phyloP scores from a whole-genome alignment of 30 jellyfish, hydroid and myxozoan species.

The Rhopilema esculentum region DNA sequence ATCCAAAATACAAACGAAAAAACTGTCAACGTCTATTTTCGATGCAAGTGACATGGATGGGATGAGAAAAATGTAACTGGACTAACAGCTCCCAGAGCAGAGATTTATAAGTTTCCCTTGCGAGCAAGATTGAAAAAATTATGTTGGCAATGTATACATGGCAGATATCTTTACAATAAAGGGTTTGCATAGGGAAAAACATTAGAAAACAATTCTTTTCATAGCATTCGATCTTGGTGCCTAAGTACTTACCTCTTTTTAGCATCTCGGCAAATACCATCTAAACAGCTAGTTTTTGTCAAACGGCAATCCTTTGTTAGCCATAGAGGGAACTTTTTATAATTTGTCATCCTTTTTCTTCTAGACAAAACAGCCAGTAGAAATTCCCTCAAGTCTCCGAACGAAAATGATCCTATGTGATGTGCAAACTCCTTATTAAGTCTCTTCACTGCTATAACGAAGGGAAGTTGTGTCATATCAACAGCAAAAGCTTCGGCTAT shows the following conservation, averaged over 20 bases:
- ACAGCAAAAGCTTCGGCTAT: conserved; percentile 69
- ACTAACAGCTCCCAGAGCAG: too few relatives aligned
- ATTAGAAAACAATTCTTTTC: too few relatives aligned
- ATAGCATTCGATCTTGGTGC: too few relatives aligned
- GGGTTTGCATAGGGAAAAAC: too few relatives aligned
- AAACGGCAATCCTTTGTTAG: conserved; percentile 51
- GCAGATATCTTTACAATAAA: too few relatives aligned
- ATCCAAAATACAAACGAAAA: too few relatives aligned
- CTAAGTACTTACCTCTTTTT: not conserved
- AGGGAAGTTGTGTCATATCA: conserved; percentile 58
- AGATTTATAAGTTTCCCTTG: too few relatives aligned
- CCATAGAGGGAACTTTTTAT: conserved; percentile 53
- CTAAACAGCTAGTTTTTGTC: conserved; percentile 28
- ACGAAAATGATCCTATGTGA: conserved; percentile 60
- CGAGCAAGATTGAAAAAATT: too few relatives aligned
- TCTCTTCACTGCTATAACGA: conserved; percentile 54
- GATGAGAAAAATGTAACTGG: too few relatives aligned
- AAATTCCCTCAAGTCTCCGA: conserved; percentile 48
- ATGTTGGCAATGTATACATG: too few relatives aligned
- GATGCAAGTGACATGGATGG: too few relatives aligned
- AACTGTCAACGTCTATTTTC: too few relatives aligned
- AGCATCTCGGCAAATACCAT: conserved; percentile 35
- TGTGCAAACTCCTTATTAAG: conserved; percentile 18
- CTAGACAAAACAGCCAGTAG: conserved; percentile 59
- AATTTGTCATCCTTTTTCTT: conserved; percentile 21